These are phyloP conservation scores for Synergus gifuensis DNA, from an alignment of 2,888 invertebrate genomes.

Conservation along the genomic window DNA sequence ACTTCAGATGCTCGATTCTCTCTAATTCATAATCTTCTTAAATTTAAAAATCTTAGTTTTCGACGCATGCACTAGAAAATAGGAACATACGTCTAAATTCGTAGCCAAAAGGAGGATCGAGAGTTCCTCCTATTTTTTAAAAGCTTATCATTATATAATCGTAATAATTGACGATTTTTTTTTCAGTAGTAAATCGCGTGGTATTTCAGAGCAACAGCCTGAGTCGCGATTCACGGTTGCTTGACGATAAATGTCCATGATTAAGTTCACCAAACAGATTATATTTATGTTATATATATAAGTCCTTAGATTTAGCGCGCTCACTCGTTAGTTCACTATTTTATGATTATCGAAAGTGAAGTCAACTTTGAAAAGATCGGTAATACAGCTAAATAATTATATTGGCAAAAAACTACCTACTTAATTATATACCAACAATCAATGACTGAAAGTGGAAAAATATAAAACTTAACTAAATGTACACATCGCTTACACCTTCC, in stretches of 20 bases:
- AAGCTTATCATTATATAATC: conserved; percentile 54
- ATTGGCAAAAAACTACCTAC: conserved; percentile 59
- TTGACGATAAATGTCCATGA: conserved; percentile 26
- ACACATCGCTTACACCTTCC: conserved; percentile 68
- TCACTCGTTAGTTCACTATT: conserved; percentile 26
- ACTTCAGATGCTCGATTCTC: background rate
- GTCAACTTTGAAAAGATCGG: conserved; percentile 20
- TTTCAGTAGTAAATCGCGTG: conserved; percentile 61
- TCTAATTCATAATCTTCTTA: background rate
- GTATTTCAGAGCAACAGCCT: background rate
- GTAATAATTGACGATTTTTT: conserved; percentile 72
- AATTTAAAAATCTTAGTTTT: conserved; percentile 2
- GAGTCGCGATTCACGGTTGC: background rate
- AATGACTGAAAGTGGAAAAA: conserved; percentile 77
- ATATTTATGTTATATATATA: background rate
- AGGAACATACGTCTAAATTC: conserved; percentile 40
- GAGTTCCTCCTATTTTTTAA: background rate
- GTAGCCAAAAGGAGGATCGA: conserved; percentile 27
- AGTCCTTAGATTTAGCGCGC: conserved; percentile 15
- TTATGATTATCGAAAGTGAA: conserved; percentile 28
- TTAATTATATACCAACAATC: conserved; percentile 75
- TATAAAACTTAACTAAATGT: conserved; percentile 77
- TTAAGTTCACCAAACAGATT: conserved; percentile 31
- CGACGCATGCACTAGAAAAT: conserved; percentile 29
- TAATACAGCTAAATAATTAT: conserved; percentile 43